Evolutionary conservation across 2,888 invertebrate species (phyloP).

Genomic region (Choristoneura rosaceana): DNA sequence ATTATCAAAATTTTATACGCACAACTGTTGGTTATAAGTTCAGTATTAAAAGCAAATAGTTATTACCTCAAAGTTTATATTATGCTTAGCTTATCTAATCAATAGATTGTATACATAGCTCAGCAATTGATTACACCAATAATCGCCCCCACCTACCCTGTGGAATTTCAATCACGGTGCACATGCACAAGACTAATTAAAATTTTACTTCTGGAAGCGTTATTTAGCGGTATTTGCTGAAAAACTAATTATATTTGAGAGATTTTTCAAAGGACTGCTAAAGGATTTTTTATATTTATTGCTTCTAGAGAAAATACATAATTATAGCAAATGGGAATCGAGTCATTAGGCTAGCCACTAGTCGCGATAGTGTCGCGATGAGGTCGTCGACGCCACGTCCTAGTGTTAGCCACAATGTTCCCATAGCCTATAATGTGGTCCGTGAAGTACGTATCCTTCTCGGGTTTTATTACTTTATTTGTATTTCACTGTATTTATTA

Average conservation of each 20-base stretch:
- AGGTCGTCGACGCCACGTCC: neutral
- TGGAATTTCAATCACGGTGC: constrained; percentile 36
- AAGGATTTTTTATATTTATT: neutral
- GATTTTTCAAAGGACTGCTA: neutral
- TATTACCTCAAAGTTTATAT: neutral
- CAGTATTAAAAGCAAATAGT: constrained; percentile 1
- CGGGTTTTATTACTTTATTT: constrained; percentile 14
- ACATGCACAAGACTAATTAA: constrained; percentile 31
- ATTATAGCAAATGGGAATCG: neutral
- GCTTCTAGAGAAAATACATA: constrained; percentile 1
- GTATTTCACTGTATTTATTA: constrained; percentile 29
- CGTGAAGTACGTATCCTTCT: constrained; percentile 12
- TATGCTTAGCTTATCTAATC: constrained; percentile 8
- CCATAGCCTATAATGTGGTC: constrained; percentile 1
- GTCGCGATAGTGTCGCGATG: neutral
- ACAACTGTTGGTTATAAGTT: constrained; percentile 2
- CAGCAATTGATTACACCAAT: constrained; percentile 32
- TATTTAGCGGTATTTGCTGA: constrained; percentile 16
- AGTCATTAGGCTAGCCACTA: constrained; percentile 6
- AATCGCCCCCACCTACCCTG: constrained; percentile 26
- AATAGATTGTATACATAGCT: constrained; percentile 15
- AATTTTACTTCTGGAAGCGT: constrained; percentile 24
- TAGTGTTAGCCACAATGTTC: neutral
- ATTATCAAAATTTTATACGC: constrained; percentile 10
- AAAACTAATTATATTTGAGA: neutral